Percentiles rank a stretch among this genome's conserved stretches.
Evolutionary conservation across 2,888 invertebrate genomes (phyloP).

Genomic region (Phoronis australis): DNA sequence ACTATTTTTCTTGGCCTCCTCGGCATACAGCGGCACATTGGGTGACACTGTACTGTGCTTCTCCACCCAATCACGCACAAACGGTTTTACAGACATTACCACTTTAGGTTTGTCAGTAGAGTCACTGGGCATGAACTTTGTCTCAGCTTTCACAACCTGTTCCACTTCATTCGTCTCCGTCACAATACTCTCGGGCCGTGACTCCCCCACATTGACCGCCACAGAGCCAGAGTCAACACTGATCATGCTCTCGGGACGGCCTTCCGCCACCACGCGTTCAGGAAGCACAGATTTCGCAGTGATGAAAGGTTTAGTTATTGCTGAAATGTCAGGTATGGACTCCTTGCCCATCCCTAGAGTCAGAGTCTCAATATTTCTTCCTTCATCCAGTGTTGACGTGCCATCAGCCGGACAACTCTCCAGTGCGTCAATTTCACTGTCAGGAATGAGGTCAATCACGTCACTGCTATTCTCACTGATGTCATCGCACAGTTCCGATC

Average conservation of each 20-base stretch:
- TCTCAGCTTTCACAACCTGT: no score
- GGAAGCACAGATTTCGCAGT: neutral
- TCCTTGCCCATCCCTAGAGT: constrained; percentile 1
- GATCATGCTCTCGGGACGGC: constrained; percentile 31
- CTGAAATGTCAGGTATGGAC: neutral
- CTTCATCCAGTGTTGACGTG: no score
- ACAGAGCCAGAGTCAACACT: constrained; percentile 33
- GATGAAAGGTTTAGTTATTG: neutral
- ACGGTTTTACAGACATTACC: neutral
- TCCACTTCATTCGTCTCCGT: no score
- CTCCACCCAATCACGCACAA: neutral
- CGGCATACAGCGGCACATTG: neutral
- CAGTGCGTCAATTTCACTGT: no score
- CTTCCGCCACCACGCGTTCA: neutral
- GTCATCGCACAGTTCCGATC: no score
- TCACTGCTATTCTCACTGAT: no score
- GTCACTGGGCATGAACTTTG: no score
- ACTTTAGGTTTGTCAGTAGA: no score
- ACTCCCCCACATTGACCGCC: constrained; percentile 27
- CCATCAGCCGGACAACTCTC: no score
- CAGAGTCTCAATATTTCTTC: constrained; percentile 1
- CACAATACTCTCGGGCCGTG: constrained; percentile 30
- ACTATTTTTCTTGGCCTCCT: neutral
- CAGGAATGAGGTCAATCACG: no score
- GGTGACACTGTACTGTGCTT: neutral